These are phyloP conservation scores for Capitulum mitella DNA, from an alignment of 2,888 invertebrate genomes.

Conservation along the genomic window DNA sequence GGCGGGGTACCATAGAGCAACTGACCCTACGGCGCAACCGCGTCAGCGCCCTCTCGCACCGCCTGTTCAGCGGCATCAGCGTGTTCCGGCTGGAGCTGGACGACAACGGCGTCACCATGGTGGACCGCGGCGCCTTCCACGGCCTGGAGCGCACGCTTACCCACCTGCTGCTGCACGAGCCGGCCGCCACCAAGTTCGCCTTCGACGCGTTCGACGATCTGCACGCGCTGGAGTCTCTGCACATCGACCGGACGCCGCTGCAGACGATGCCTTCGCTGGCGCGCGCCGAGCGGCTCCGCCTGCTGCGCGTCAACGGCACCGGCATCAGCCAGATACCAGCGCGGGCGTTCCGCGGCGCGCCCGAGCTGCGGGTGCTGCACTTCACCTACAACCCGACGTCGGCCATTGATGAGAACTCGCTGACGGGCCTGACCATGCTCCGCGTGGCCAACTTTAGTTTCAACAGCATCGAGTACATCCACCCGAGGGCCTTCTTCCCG, in stretches of 20 bases:
- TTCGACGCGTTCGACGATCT: slow-evolving; percentile 35
- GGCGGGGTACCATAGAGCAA: slow-evolving; percentile 10
- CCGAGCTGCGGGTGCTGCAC: slow-evolving; percentile 58
- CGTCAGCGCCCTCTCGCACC: background rate
- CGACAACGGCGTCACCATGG: slow-evolving; percentile 31
- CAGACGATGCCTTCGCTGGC: slow-evolving; percentile 20
- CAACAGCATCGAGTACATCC: slow-evolving; percentile 68
- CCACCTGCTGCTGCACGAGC: slow-evolving; percentile 33
- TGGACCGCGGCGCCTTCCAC: slow-evolving; percentile 34
- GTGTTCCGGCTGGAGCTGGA: slow-evolving; percentile 23
- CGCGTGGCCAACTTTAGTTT: slow-evolving; percentile 64
- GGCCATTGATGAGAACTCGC: slow-evolving; percentile 48
- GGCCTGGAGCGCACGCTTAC: slow-evolving; percentile 33
- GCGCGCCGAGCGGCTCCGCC: slow-evolving; percentile 27
- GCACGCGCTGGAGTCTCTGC: slow-evolving; percentile 31
- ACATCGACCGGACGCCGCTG: slow-evolving; percentile 33
- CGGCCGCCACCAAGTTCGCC: slow-evolving; percentile 31
- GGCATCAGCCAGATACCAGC: slow-evolving; percentile 31
- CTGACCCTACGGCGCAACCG: slow-evolving; percentile 23
- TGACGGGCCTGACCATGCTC: slow-evolving; percentile 44
- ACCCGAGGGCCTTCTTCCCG: slow-evolving; percentile 64
- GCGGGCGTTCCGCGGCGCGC: slow-evolving; percentile 33
- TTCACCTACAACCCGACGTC: slow-evolving; percentile 66
- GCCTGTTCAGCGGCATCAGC: background rate
- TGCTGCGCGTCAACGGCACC: slow-evolving; percentile 33